Conservation (phyloP, 2,888 invertebrate genomes). For the Rhabditoides inermis region DNA sequence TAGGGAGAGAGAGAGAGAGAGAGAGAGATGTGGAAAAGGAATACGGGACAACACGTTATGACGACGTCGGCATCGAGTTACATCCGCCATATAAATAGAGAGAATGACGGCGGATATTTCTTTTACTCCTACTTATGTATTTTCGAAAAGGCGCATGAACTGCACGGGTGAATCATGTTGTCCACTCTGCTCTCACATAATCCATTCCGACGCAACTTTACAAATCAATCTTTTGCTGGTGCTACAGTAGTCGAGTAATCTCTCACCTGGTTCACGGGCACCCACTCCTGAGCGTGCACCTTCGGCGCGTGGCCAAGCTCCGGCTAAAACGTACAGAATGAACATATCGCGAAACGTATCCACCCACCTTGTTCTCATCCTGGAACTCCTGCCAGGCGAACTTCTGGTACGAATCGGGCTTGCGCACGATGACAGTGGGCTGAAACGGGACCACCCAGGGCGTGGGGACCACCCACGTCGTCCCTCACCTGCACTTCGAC, state of each 20-base stretch:
- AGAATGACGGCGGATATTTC: too few species aligned
- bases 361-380: conserved; percentile 34
- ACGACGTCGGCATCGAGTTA: too few species aligned
- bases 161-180: too few species aligned
- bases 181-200: too few species aligned
- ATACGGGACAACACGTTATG: too few species aligned
- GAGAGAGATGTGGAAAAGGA: not conserved
- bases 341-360: not conserved
- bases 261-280: conserved; percentile 31
- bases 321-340: not conserved
- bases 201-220: too few species aligned
- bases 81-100: too few species aligned
- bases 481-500: conserved; percentile 24
- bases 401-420: conserved; percentile 35
- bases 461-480: too few species aligned
- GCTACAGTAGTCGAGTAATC: too few species aligned
- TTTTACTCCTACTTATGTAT: too few species aligned
- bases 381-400: conserved; percentile 48
- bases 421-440: conserved; percentile 44
- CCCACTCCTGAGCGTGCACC: conserved; percentile 47
- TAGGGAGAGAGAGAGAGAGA: not conserved
- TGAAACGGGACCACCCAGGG: conserved; percentile 21
- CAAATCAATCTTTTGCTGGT: too few species aligned
- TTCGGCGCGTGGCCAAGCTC: conserved; percentile 34
- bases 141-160: too few species aligned